These are phyloP conservation scores for Deilephila porcellus DNA, from an alignment of 2,888 invertebrate genomes.

Conservation along the genomic window DNA sequence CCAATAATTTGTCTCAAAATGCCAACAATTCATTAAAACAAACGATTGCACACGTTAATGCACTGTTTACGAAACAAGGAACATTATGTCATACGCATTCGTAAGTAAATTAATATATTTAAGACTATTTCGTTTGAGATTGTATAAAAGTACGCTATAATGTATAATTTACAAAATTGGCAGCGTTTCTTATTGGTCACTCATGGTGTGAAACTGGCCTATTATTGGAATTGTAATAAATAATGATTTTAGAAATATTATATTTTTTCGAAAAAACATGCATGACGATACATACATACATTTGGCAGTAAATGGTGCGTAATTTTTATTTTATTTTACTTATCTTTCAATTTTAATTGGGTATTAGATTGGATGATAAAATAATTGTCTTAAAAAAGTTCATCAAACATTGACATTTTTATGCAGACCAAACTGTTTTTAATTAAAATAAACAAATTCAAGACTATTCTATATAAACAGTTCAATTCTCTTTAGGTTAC, in stretches of 20 bases:
- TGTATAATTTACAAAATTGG: neutral
- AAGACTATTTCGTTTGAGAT: neutral
- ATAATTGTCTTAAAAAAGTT: neutral
- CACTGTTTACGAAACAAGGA: slow-evolving; percentile 44
- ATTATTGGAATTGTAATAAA: neutral
- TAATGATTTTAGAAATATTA: neutral
- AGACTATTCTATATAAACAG: no score
- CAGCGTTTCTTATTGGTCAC: neutral
- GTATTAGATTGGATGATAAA: no score
- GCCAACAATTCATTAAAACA: slow-evolving; percentile 30
- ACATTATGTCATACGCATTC: slow-evolving; percentile 22
- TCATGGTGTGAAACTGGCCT: slow-evolving; percentile 12
- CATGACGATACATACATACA: neutral
- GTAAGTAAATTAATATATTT: neutral
- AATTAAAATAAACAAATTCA: no score
- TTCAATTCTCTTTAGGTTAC: no score
- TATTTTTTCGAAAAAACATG: neutral
- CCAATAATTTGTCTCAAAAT: slow-evolving; percentile 17
- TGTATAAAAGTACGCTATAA: slow-evolving; percentile 1
- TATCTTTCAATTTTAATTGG: no score
- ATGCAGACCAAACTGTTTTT: no score
- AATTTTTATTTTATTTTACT: neutral
- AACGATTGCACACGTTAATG: slow-evolving; percentile 62
- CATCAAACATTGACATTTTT: no score
- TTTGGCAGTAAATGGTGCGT: neutral